A percentile compares a stretch with the other conserved stretches of the same genome.
phyloP scores from a whole-genome alignment of 2,113 vertebrate genomes.

The Embiotoca jacksoni region DNA sequence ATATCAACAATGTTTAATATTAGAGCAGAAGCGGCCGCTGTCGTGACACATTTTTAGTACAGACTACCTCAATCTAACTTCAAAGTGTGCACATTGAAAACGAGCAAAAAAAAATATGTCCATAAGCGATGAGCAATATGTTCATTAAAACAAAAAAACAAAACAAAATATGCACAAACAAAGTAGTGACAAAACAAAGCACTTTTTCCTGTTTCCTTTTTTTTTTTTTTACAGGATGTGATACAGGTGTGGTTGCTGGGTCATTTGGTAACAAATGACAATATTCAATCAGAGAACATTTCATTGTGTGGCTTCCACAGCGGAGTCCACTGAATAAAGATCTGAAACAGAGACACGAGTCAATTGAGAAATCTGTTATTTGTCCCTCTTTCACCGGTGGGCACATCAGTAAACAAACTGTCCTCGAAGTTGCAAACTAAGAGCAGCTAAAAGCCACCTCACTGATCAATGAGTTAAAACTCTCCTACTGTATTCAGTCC shows the following conservation, averaged over 20 bases:
- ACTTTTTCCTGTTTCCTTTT: not conserved
- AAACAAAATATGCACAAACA: conserved; percentile 37
- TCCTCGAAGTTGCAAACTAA: conserved; percentile 15
- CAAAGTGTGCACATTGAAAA: conserved; percentile 49
- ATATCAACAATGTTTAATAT: not conserved
- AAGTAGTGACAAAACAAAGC: conserved; percentile 40
- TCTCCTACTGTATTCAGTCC: conserved; percentile 14
- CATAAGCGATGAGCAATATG: conserved; percentile 44
- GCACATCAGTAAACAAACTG: conserved; percentile 6
- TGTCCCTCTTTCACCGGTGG: not conserved
- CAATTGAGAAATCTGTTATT: conserved; percentile 13
- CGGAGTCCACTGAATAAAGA: not conserved
- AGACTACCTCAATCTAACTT: conserved; percentile 33
- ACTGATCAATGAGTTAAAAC: not conserved
- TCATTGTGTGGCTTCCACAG: conserved; percentile 23
- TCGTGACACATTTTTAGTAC: conserved; percentile 40
- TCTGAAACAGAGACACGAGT: not conserved
- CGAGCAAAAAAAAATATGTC: conserved; percentile 25
- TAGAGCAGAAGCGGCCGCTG: not conserved
- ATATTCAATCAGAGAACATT: conserved; percentile 42
- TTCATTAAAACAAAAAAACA: conserved; percentile 13
- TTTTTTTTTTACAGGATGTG: conserved; percentile 11
- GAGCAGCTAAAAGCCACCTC: conserved; percentile 13
- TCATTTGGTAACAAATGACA: conserved; percentile 41
- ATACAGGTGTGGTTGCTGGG: conserved; percentile 10